Conservation (phyloP, 2,888 invertebrate species). For the Lobophora halterata region DNA sequence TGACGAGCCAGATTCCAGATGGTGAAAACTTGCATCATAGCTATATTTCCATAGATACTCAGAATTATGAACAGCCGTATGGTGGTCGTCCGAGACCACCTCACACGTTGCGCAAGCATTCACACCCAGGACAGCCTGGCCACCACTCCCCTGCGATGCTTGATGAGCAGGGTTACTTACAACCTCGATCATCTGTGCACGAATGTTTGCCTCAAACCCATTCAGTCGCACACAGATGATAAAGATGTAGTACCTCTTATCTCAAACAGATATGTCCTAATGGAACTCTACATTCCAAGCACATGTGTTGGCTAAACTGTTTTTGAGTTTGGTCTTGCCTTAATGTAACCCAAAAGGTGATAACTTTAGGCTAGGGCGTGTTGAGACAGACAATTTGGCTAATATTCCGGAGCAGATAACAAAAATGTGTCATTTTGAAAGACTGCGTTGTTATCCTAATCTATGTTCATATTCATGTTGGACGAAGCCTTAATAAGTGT, state of each 20-base stretch:
- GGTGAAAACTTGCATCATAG: constrained; percentile 84
- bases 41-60: constrained; percentile 84
- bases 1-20: constrained; percentile 83
- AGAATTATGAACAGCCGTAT: constrained; percentile 76
- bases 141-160: constrained; percentile 72
- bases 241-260: constrained; percentile 61
- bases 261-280: constrained; percentile 67
- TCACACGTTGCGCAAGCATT: constrained; percentile 70
- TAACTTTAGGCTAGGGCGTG: constrained; percentile 50
- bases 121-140: constrained; percentile 52
- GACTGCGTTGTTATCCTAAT: constrained; percentile 64
- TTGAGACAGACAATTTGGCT: constrained; percentile 56
- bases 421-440: constrained; percentile 50
- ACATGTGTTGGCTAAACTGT: constrained; percentile 69
- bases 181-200: constrained; percentile 75
- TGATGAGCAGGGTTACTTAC: constrained; percentile 77
- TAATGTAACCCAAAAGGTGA: constrained; percentile 61
- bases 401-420: constrained; percentile 59
- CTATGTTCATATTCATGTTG: constrained; percentile 50
- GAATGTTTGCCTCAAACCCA: constrained; percentile 77
- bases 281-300: constrained; percentile 75
- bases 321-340: constrained; percentile 66
- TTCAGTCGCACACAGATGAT: constrained; percentile 71
- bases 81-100: constrained; percentile 71
- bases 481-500: constrained; percentile 50